phyloP scores from a whole-genome alignment of 1,140 invertebrate species.

The Pogonomyrmex barbatus region DNA sequence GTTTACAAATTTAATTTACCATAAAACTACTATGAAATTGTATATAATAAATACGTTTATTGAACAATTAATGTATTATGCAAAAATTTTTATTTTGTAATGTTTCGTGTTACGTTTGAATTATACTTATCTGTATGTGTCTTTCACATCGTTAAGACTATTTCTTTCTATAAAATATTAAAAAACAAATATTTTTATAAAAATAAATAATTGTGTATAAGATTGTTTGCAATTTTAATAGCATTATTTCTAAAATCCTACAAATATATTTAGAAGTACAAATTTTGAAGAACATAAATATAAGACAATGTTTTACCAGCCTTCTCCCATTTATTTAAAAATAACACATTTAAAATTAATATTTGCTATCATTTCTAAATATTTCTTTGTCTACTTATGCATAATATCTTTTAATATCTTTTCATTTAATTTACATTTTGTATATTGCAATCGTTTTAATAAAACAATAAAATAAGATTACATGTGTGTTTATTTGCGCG shows the following conservation, averaged over 20 bases:
- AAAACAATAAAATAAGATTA: constrained; percentile 24
- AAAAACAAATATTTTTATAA: not conserved
- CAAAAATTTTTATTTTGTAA: not conserved
- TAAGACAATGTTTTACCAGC: not conserved
- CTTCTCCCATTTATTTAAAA: not conserved
- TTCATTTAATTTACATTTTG: not conserved
- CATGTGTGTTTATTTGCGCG: constrained; percentile 9
- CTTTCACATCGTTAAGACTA: not conserved
- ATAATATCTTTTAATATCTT: not conserved
- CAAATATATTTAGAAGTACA: not conserved
- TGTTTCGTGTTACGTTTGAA: not conserved
- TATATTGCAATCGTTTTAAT: not conserved
- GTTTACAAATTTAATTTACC: constrained; percentile 44
- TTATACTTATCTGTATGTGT: not conserved
- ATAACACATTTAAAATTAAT: constrained; percentile 1
- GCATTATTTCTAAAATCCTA: not conserved
- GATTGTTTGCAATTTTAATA: not conserved
- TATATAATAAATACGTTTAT: not conserved
- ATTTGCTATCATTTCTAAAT: not conserved
- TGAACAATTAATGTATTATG: not conserved
- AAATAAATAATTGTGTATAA: not conserved
- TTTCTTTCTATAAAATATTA: not conserved
- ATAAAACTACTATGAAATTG: not conserved
- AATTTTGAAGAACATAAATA: not conserved
- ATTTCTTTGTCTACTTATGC: not conserved